These are phyloP conservation scores for Adelosebastes latens DNA, from an alignment of 2,797 vertebrate genomes.

Conservation along the genomic window DNA sequence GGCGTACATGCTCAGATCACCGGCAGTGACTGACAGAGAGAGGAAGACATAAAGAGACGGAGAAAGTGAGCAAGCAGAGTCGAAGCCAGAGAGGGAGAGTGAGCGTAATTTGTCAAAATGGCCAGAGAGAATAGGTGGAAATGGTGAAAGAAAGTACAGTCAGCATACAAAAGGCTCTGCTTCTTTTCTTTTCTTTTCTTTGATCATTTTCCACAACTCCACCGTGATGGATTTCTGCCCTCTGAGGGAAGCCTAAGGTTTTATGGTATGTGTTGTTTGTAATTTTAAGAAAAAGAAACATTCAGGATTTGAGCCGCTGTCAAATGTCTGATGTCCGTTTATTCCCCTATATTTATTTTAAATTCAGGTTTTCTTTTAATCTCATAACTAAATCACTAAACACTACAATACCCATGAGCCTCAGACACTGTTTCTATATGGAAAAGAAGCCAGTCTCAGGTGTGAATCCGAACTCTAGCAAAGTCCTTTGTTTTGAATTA, in stretches of 20 bases:
- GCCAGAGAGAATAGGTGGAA: constrained; percentile 7
- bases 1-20: constrained; percentile 26
- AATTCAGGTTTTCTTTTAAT: background rate
- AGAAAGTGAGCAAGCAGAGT: background rate
- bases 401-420: background rate
- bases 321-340: background rate
- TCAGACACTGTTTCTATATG: background rate
- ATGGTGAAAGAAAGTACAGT: background rate
- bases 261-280: background rate
- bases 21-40: background rate
- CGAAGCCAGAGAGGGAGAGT: background rate
- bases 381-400: background rate
- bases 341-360: background rate
- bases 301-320: background rate
- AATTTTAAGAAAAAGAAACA: background rate
- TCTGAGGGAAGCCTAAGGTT: background rate
- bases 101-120: constrained; percentile 8
- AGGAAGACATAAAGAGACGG: background rate
- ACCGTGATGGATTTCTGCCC: constrained; percentile 14
- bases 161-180: background rate
- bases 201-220: constrained; percentile 1
- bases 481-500: too few relatives aligned
- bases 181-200: background rate
- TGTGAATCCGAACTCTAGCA: too few relatives aligned
- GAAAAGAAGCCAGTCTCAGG: fast-evolving